Conservation (phyloP, 2,797 vertebrate species). For the Lithobates sylvaticus region DNA sequence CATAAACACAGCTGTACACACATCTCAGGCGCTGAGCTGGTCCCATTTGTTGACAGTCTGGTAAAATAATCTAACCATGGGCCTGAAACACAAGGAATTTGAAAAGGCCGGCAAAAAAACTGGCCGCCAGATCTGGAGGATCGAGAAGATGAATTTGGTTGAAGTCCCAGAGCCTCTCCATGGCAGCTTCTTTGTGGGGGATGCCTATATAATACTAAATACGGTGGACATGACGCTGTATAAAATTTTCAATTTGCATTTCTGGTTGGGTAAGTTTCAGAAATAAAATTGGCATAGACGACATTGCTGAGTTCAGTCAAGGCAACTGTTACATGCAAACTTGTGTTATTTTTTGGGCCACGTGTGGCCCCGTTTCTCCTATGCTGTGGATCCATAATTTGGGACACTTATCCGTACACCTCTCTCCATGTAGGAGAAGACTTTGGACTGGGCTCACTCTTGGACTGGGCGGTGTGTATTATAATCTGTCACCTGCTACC, state of each 20-base stretch:
- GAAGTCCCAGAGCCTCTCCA: conserved; percentile 75
- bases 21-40: background rate
- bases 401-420: conserved; percentile 19
- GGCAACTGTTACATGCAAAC: too few species aligned
- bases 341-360: too few species aligned
- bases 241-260: conserved; percentile 83
- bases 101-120: conserved; percentile 74
- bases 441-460: background rate
- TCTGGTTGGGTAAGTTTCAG: conserved; percentile 86
- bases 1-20: background rate
- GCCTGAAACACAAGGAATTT: conserved; percentile 78
- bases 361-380: too few species aligned
- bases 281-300: too few species aligned
- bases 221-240: conserved; percentile 71
- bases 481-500: too few species aligned
- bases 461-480: background rate
- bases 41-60: background rate
- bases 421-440: conserved; percentile 21
- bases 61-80: conserved; percentile 64
- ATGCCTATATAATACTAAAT: conserved; percentile 87
- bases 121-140: conserved; percentile 88
- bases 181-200: conserved; percentile 88
- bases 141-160: conserved; percentile 84
- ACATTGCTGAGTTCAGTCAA: too few species aligned
- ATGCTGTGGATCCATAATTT: background rate